Base-by-base conservation (phyloP, 2,797 vertebrate genomes). In the Poeciliopsis infans region DNA sequence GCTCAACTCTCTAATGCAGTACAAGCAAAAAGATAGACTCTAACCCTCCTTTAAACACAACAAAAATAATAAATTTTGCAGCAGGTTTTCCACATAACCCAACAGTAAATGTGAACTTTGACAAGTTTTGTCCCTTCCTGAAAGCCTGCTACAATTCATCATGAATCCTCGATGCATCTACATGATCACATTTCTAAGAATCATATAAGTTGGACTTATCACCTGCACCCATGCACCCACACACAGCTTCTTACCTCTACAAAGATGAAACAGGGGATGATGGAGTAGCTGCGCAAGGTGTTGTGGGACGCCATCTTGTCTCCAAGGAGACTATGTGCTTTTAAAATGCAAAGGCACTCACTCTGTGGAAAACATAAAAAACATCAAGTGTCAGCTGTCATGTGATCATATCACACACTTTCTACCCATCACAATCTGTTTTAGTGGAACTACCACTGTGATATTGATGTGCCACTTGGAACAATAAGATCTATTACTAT, bases 231-330 rank as follows among this genome's bases (percentile, higher is more conserved):
- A 68, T 20, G n/a, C 61, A 7, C 33, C 1, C 70, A 31, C 41
- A 64, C 74, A 36, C 31, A 46, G 39, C 25, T 72, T 59, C 97
- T 96, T 93, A 99, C 98, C 97, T 99, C 98, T 74, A 99, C 96
- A 83, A 99, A 99, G 94, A 99, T 97, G 95, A 99, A 99, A 93
- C 98, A 99, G 1, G 98, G 98, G 87, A 99, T 97, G 95, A 99
- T 99, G 93, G 98, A 98, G 92, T 98, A 98, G 94, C 98, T 99
- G 88, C 97, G 97, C 86, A 98, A 97, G 81, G 97, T 98, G 94
- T 98, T 96, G 95, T 97, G 97, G 92, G 97, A 97, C 89, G 98
- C 98, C 98, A 99, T 99, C 89, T 93, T 95, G 88, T 80, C 89
- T 92, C 89, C 86, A 83, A n/a, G 89, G 89, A 91, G 91, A 88